Percentiles rank a stretch among this genome's conserved stretches.
These are phyloP conservation scores for Acrocephalus scirpaceus DNA, from an alignment of 2,797 vertebrate species.

Conservation along the genomic window DNA sequence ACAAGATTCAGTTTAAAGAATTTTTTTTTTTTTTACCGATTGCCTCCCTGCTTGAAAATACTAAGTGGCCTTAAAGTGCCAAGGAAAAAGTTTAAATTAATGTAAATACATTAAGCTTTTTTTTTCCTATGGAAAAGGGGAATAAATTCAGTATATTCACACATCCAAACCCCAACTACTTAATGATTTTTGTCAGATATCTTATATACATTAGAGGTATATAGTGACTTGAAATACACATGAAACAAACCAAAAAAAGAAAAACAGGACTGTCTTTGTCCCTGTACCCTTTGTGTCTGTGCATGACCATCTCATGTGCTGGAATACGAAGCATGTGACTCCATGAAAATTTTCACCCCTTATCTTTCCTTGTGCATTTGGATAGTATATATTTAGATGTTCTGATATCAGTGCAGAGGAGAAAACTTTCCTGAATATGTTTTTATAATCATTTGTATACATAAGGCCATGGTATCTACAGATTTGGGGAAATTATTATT, in stretches of 20 bases:
- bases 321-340: not conserved
- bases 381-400: not conserved
- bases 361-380: not conserved
- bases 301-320: not conserved
- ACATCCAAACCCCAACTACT: not conserved
- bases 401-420: not conserved
- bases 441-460: not conserved
- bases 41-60: not conserved
- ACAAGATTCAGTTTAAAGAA: conserved; percentile 7
- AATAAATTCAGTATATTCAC: not conserved
- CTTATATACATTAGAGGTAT: not conserved
- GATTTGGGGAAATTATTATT: not conserved
- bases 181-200: not conserved
- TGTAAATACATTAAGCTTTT: not conserved
- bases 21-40: not conserved
- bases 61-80: not conserved
- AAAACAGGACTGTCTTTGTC: not conserved
- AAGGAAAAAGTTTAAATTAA: not conserved
- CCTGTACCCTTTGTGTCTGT: not conserved
- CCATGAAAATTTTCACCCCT: not conserved
- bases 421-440: not conserved
- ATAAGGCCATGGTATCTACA: not conserved
- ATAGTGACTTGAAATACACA: not conserved
- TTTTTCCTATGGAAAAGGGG: not conserved
- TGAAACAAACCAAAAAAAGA: not conserved